phyloP scores from a whole-genome alignment of 2,888 invertebrate species.

The Coleophora flavipennella region DNA sequence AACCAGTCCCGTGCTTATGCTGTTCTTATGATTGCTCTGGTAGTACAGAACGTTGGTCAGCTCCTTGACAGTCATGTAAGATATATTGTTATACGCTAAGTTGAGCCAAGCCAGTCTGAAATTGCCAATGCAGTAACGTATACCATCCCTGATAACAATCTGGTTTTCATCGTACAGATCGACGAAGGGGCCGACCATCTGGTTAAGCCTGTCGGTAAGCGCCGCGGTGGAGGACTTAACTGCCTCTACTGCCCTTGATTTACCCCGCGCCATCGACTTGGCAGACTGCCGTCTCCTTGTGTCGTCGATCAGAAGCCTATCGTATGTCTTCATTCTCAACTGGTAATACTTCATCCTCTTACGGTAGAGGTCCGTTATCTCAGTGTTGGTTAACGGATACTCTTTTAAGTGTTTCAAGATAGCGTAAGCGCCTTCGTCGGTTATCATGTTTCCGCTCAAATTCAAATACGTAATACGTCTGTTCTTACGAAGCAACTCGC shows the following conservation, averaged over 20 bases:
- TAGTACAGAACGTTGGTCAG: conserved; percentile 29
- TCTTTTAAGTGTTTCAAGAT: conserved; percentile 28
- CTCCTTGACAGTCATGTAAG: conserved; percentile 21
- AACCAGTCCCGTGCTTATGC: conserved; percentile 33
- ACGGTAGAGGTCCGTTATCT: conserved; percentile 16
- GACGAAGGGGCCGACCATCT: conserved; percentile 6
- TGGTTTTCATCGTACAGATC: conserved; percentile 24
- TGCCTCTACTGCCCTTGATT: too few relatives aligned
- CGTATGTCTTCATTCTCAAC: conserved; percentile 17
- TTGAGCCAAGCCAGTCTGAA: conserved; percentile 35
- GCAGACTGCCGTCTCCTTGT: not conserved
- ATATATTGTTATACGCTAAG: conserved; percentile 35
- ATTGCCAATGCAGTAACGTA: conserved; percentile 30
- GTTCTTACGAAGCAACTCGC: conserved; percentile 31
- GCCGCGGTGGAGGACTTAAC: conserved; percentile 16
- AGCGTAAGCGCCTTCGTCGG: conserved; percentile 27
- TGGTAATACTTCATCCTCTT: conserved; percentile 19
- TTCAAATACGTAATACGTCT: conserved; percentile 35
- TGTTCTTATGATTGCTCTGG: conserved; percentile 25
- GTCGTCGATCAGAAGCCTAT: conserved; percentile 19
- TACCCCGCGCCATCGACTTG: conserved; percentile 4
- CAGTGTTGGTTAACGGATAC: conserved; percentile 27
- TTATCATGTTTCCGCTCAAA: conserved; percentile 35
- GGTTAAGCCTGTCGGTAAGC: conserved; percentile 15
- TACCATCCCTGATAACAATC: conserved; percentile 15